phyloP scores from a whole-genome alignment of 2,113 vertebrate species.

The Toxostoma redivivum region DNA sequence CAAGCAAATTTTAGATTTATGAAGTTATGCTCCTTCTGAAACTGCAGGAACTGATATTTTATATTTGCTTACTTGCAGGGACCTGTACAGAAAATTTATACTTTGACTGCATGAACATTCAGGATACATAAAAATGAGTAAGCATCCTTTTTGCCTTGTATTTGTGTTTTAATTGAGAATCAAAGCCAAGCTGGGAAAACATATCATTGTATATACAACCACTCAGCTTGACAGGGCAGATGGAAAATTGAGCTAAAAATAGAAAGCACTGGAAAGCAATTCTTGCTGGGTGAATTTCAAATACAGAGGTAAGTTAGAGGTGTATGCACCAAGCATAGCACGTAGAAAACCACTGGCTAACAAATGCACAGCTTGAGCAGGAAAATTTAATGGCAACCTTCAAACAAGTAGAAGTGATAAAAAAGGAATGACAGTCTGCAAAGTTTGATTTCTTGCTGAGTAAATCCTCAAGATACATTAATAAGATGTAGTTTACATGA shows the following conservation, averaged over 20 bases:
- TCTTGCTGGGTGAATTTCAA: neutral
- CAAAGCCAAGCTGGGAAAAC: slow-evolving; percentile 14
- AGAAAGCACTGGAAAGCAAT: neutral
- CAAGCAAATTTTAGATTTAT: slow-evolving; percentile 2
- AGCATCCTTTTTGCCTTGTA: neutral
- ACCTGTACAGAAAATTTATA: slow-evolving; percentile 13
- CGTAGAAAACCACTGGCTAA: neutral
- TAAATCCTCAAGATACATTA: neutral
- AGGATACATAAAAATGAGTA: slow-evolving; percentile 33
- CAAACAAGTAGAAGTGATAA: neutral
- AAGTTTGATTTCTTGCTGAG: neutral
- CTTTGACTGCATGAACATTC: neutral
- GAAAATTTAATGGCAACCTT: neutral
- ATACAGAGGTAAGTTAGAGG: neutral
- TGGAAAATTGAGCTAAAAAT: slow-evolving; percentile 29
- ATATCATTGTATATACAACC: slow-evolving; percentile 20
- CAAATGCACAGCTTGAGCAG: neutral
- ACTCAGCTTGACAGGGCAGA: slow-evolving; percentile 24
- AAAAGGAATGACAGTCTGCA: neutral
- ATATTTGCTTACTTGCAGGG: neutral
- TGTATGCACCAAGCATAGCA: neutral
- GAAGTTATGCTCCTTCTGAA: neutral
- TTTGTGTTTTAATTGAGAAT: slow-evolving; percentile 35
- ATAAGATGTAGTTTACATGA: neutral
- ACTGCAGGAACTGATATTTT: neutral